Conservation (phyloP, 2,797 vertebrate genomes). For the Sebastes glaucus region DNA sequence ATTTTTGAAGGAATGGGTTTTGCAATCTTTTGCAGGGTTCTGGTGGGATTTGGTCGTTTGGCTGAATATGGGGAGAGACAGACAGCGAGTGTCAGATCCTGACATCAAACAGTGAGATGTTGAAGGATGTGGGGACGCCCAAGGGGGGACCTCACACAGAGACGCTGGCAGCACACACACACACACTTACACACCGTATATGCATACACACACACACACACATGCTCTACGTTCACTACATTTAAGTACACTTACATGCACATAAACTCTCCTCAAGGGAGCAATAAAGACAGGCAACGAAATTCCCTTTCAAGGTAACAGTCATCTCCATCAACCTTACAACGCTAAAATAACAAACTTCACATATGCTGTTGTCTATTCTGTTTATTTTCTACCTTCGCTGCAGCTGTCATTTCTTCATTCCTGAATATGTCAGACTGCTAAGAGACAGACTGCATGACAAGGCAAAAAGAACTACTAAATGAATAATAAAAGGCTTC, state of each 20-base stretch:
- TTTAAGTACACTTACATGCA: neutral
- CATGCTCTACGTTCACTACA: neutral
- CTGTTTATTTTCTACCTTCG: conserved; percentile 1
- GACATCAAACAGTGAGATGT: conserved; percentile 60
- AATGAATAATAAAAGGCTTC: neutral
- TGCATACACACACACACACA: neutral
- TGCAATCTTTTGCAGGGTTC: conserved; percentile 21
- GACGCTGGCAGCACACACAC: neutral
- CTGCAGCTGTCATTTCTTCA: neutral
- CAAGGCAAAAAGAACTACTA: neutral
- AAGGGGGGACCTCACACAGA: conserved; percentile 32
- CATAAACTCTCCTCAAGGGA: neutral
- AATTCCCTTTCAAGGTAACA: conserved; percentile 11
- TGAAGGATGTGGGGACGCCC: conserved; percentile 46
- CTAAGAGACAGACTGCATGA: neutral
- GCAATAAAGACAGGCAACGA: neutral
- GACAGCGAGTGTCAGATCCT: conserved; percentile 62
- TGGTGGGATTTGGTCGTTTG: conserved; percentile 59
- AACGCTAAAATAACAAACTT: neutral
- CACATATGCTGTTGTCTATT: neutral
- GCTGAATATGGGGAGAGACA: conserved; percentile 40
- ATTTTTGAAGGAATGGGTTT: conserved; percentile 46
- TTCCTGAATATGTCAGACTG: neutral
- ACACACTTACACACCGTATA: neutral
- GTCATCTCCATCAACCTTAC: neutral